phyloP scores from a whole-genome alignment of 2,113 vertebrate species.

The Coreoperca whiteheadi region DNA sequence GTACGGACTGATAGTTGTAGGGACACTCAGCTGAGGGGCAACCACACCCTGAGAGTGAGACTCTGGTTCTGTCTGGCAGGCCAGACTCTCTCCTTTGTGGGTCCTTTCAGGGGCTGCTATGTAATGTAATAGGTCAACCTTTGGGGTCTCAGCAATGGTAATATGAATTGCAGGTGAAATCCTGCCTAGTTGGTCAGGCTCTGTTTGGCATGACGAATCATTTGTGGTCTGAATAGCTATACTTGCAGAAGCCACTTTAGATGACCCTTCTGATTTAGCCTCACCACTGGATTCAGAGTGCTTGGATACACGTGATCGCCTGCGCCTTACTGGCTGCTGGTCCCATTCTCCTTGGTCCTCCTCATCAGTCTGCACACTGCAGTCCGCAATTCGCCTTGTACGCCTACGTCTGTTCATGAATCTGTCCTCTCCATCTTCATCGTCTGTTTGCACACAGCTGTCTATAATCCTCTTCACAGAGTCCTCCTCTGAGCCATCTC shows the following conservation, averaged over 20 bases:
- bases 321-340: slow-evolving; percentile 92
- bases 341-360: slow-evolving; percentile 97
- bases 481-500: slow-evolving; percentile 90
- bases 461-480: slow-evolving; percentile 89
- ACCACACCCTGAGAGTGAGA: slow-evolving; percentile 90
- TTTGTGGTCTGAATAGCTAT: slow-evolving; percentile 97
- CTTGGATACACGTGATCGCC: slow-evolving; percentile 90
- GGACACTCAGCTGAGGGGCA: slow-evolving; percentile 90
- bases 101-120: slow-evolving; percentile 97
- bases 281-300: slow-evolving; percentile 89
- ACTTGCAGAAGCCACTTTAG: slow-evolving; percentile 87
- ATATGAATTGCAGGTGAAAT: slow-evolving; percentile 97
- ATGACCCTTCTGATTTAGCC: slow-evolving; percentile 84
- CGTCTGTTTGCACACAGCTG: slow-evolving; percentile 97
- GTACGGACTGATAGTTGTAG: slow-evolving; percentile 93
- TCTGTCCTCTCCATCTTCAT: slow-evolving; percentile 94
- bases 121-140: slow-evolving; percentile 94
- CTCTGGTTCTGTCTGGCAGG: slow-evolving; percentile 96
- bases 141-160: slow-evolving; percentile 91
- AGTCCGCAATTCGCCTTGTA: slow-evolving; percentile 91
- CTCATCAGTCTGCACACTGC: slow-evolving; percentile 97
- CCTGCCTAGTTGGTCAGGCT: slow-evolving; percentile 90
- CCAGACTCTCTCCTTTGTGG: slow-evolving; percentile 93
- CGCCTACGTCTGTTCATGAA: slow-evolving; percentile 92
- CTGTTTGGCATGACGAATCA: slow-evolving; percentile 97